These are phyloP conservation scores for Schlechtendalia chinensis DNA, from an alignment of 1,140 invertebrate species.

Conservation along the genomic window DNA sequence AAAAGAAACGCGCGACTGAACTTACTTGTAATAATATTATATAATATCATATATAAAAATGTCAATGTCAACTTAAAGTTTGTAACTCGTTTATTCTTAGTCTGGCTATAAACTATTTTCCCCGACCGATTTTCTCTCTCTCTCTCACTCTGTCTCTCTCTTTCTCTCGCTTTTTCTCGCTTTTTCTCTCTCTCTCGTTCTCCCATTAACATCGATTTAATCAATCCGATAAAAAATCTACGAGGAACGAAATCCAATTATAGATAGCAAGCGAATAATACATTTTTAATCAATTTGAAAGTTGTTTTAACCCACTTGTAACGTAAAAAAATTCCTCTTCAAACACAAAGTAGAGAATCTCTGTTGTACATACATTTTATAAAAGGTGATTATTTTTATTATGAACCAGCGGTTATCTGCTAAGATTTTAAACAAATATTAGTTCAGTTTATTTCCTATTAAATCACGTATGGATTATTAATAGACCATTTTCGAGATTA, in stretches of 20 bases:
- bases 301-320: not conserved
- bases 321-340: too few species aligned
- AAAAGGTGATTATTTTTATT: too few species aligned
- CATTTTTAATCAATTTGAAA: not conserved
- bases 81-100: not conserved
- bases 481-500: too few species aligned
- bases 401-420: too few species aligned
- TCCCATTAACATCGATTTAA: not conserved
- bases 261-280: not conserved
- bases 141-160: too few species aligned
- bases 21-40: not conserved
- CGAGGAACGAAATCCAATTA: not conserved
- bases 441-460: too few species aligned
- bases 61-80: not conserved
- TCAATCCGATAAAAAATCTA: not conserved
- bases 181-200: too few species aligned
- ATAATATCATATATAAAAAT: not conserved
- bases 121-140: too few species aligned
- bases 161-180: too few species aligned
- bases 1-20: not conserved
- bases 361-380: not conserved
- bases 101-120: not conserved
- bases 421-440: too few species aligned
- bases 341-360: not conserved
- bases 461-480: too few species aligned